phyloP scores from a whole-genome alignment of 92 coral and sea anemone genomes.

The Siderastrea radians region DNA sequence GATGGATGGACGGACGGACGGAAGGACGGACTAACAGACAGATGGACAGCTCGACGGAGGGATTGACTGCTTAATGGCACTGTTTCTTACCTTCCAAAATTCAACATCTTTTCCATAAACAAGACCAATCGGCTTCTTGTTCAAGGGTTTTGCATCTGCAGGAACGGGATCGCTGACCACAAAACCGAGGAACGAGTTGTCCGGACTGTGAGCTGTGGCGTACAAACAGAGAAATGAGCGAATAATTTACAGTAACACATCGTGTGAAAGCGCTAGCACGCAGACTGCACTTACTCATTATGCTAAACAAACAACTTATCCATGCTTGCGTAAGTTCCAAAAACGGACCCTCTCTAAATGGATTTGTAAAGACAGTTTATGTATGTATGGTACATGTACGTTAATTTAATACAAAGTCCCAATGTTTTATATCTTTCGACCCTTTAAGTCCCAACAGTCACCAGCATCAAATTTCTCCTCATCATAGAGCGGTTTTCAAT shows the following conservation, averaged over 20 bases:
- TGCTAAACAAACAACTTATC: too few species aligned
- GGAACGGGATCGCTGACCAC: constrained; percentile 82
- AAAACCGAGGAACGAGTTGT: constrained; percentile 93
- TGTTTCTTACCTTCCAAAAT: constrained; percentile 68
- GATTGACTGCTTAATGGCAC: not conserved
- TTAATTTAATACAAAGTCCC: too few species aligned
- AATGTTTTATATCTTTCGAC: too few species aligned
- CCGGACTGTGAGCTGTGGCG: constrained; percentile 95
- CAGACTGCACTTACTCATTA: too few species aligned
- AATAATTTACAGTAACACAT: not conserved
- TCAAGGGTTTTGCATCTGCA: constrained; percentile 5
- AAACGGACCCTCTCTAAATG: too few species aligned
- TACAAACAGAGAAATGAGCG: not conserved
- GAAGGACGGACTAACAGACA: not conserved
- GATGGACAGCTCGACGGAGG: not conserved
- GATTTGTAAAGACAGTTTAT: too few species aligned
- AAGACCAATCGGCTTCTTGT: constrained; percentile 80
- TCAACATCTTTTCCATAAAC: constrained; percentile 84
- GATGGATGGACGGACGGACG: not conserved
- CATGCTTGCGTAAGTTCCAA: too few species aligned
- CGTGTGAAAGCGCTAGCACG: not conserved
- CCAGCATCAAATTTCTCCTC: too few species aligned
- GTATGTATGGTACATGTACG: too few species aligned
- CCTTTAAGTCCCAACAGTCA: too few species aligned
- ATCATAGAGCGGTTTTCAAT: too few species aligned